phyloP scores from a whole-genome alignment of 2,113 vertebrate species.

The Triplophysa dalaica region DNA sequence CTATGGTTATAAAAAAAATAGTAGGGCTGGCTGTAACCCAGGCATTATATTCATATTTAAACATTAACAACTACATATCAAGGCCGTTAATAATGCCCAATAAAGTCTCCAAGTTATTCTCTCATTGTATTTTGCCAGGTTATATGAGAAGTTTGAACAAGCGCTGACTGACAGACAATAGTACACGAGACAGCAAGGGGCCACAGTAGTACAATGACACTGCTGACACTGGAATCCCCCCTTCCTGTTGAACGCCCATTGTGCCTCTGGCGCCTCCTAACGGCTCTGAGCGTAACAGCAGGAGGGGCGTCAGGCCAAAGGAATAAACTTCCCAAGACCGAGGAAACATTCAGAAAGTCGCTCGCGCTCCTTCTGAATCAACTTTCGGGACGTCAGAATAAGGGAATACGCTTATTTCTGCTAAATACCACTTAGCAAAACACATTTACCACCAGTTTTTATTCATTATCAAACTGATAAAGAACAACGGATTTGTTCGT shows the following conservation, averaged over 20 bases:
- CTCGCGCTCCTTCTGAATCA: slow-evolving; percentile 5
- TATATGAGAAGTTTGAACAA: not conserved
- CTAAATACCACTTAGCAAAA: not conserved
- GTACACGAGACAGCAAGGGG: not conserved
- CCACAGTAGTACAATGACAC: not conserved
- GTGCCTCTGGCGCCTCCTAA: slow-evolving; percentile 34
- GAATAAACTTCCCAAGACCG: slow-evolving; percentile 31
- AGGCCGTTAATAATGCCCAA: too few species aligned
- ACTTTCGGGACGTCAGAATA: not conserved
- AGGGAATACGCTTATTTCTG: not conserved
- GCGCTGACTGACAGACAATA: not conserved
- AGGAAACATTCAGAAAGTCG: slow-evolving; percentile 11
- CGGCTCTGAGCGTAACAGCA: slow-evolving; percentile 11
- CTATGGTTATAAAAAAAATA: too few species aligned
- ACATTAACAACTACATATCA: too few species aligned
- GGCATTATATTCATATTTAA: too few species aligned
- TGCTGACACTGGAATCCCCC: slow-evolving; percentile 23
- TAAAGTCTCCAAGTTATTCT: not conserved
- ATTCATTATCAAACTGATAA: not conserved
- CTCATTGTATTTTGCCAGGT: not conserved
- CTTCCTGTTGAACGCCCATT: not conserved
- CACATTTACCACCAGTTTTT: not conserved
- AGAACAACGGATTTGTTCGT: not conserved
- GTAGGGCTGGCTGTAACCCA: too few species aligned
- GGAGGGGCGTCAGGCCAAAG: slow-evolving; percentile 16